phyloP scores from a whole-genome alignment of 1,140 invertebrate genomes.

The Ericerus pela region DNA sequence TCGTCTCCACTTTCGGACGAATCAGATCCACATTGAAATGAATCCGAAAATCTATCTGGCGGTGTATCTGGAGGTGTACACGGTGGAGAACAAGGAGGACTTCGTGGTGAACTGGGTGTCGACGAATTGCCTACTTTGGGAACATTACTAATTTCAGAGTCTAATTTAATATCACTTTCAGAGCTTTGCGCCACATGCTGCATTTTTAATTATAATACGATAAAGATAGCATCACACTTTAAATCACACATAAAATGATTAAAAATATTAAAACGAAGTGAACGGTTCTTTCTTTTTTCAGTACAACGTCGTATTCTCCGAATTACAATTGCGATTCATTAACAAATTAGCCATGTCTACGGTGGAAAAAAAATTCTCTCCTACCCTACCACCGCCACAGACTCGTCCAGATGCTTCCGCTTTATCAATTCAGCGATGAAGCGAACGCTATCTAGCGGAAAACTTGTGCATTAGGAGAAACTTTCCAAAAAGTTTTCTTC shows the following conservation, averaged over 20 bases:
- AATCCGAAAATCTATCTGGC: slow-evolving; percentile 30
- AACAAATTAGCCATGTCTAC: slow-evolving; percentile 17
- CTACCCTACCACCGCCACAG: slow-evolving; percentile 7
- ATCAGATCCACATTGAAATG: slow-evolving; percentile 61
- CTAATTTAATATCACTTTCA: slow-evolving; percentile 53
- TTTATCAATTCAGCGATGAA: slow-evolving; percentile 1
- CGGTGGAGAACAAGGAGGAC: slow-evolving; percentile 58
- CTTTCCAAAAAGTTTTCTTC: neutral
- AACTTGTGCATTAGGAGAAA: neutral
- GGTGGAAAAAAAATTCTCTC: slow-evolving; percentile 18
- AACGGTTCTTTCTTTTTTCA: neutral
- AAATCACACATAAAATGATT: slow-evolving; percentile 8
- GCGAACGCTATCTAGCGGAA: neutral
- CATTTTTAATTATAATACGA: slow-evolving; percentile 58
- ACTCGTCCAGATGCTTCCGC: slow-evolving; percentile 10
- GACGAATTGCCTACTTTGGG: slow-evolving; percentile 43
- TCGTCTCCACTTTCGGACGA: slow-evolving; percentile 83
- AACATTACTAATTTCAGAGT: slow-evolving; percentile 50
- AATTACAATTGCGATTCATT: slow-evolving; percentile 13
- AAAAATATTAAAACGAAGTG: neutral
- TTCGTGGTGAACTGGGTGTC: slow-evolving; percentile 44
- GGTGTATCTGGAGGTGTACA: slow-evolving; percentile 57
- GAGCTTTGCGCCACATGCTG: slow-evolving; percentile 73
- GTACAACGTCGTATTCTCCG: slow-evolving; percentile 9
- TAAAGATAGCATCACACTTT: slow-evolving; percentile 31